Conservation (phyloP, 2,888 invertebrate genomes). For the Poecilobothrus nobilitatus region DNA sequence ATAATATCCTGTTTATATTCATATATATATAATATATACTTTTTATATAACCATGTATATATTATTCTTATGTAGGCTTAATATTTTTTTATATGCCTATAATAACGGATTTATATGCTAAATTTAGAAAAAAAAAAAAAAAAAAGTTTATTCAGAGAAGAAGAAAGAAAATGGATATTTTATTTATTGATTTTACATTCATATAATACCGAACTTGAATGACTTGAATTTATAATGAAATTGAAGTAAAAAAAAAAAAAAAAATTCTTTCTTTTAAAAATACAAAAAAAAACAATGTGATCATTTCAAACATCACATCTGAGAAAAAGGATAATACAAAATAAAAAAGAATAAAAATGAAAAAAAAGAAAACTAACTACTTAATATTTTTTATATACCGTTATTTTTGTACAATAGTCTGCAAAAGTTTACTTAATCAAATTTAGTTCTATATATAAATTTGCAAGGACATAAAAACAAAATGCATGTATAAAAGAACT, state of each 20-base stretch:
- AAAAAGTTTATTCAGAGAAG: neutral
- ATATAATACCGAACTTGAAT: neutral
- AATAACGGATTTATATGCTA: neutral
- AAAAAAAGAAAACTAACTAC: no score
- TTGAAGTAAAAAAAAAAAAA: neutral
- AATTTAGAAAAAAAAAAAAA: neutral
- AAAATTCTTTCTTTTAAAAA: neutral
- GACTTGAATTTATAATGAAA: constrained; percentile 4
- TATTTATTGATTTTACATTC: constrained; percentile 6
- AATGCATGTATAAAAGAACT: no score
- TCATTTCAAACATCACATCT: neutral
- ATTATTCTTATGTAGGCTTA: neutral
- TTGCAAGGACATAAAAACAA: no score
- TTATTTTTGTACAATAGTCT: no score
- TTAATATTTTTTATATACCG: no score
- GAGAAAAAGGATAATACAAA: neutral
- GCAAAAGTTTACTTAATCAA: no score
- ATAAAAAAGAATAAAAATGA: neutral
- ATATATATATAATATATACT: neutral
- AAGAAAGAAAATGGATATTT: no score
- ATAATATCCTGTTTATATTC: neutral
- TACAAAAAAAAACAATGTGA: neutral
- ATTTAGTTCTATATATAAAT: no score
- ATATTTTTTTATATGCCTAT: neutral
- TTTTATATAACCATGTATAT: no score